A percentile compares a stretch with the other conserved stretches of the same genome.
Evolutionary conservation across 2,888 invertebrate genomes (phyloP).

Genomic region (Biston stratarius): DNA sequence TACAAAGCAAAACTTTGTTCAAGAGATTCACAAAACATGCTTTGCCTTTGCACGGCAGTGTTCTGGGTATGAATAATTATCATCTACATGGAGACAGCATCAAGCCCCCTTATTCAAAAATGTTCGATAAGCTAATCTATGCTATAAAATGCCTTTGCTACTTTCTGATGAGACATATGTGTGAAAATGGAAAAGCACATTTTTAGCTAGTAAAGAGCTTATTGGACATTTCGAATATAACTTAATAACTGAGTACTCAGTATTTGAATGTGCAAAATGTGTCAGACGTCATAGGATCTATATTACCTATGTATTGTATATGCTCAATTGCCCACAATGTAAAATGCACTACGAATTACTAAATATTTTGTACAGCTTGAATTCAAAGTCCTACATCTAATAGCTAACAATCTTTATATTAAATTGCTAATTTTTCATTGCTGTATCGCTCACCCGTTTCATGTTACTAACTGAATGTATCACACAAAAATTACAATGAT

Average conservation of each 20-base stretch:
- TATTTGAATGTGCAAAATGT: conserved; percentile 51
- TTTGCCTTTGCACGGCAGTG: conserved; percentile 19
- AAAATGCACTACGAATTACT: conserved; percentile 84
- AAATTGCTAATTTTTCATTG: conserved; percentile 67
- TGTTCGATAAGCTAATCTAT: conserved; percentile 2
- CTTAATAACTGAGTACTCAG: not conserved
- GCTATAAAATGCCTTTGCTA: not conserved
- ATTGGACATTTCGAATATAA: conserved; percentile 1
- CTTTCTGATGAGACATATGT: conserved; percentile 1
- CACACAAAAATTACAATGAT: conserved; percentile 51
- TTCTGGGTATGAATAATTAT: conserved; percentile 5
- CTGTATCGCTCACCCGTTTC: conserved; percentile 55
- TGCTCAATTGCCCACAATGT: conserved; percentile 77
- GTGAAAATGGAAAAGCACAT: not conserved
- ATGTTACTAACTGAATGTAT: conserved; percentile 56
- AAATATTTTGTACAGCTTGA: conserved; percentile 83
- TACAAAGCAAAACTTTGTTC: conserved; percentile 24
- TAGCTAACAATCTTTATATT: conserved; percentile 79
- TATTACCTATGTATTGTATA: conserved; percentile 73
- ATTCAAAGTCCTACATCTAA: conserved; percentile 83
- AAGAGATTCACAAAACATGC: conserved; percentile 13
- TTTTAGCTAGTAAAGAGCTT: not conserved
- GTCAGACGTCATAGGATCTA: conserved; percentile 68
- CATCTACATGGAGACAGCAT: conserved; percentile 3
- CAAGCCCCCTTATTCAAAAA: conserved; percentile 8